Percentiles rank a stretch among this genome's conserved stretches.
phyloP scores from a whole-genome alignment of 2,797 vertebrate species.

The Danio albolineatus region DNA sequence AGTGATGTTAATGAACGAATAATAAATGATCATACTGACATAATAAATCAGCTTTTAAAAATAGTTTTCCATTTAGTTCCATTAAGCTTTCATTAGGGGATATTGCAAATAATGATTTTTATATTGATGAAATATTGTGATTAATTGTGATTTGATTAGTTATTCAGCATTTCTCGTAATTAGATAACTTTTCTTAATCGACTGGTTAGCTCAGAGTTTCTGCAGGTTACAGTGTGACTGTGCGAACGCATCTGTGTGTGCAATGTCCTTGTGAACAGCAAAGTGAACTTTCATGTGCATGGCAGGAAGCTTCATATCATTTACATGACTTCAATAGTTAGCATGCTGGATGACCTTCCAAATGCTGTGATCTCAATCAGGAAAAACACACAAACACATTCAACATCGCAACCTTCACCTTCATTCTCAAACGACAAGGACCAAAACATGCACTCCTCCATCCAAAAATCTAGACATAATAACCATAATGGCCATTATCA shows the following conservation, averaged over 20 bases:
- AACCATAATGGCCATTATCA: constrained; percentile 76
- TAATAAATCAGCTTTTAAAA: not conserved
- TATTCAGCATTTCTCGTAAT: constrained; percentile 10
- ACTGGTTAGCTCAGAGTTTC: not conserved
- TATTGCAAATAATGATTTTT: not conserved
- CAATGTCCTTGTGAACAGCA: not conserved
- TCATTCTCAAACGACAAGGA: constrained; percentile 48
- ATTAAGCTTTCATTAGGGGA: not conserved
- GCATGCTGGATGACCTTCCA: constrained; percentile 46
- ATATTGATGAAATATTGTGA: not conserved
- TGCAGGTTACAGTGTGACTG: not conserved
- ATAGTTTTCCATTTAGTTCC: not conserved
- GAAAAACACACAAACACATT: not conserved
- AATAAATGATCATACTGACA: not conserved
- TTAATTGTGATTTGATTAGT: constrained; percentile 19
- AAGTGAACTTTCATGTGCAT: constrained; percentile 9
- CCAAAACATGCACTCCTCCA: constrained; percentile 33
- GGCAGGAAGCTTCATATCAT: constrained; percentile 27
- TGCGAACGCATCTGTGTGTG: too few relatives aligned
- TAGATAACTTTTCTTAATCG: not conserved
- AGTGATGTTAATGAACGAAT: not conserved
- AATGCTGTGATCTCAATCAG: constrained; percentile 28
- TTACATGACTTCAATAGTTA: constrained; percentile 48
- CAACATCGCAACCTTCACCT: constrained; percentile 5
- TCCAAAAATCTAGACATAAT: constrained; percentile 54